phyloP scores from a whole-genome alignment of 2,888 invertebrate genomes.

The Gerris lacustris region DNA sequence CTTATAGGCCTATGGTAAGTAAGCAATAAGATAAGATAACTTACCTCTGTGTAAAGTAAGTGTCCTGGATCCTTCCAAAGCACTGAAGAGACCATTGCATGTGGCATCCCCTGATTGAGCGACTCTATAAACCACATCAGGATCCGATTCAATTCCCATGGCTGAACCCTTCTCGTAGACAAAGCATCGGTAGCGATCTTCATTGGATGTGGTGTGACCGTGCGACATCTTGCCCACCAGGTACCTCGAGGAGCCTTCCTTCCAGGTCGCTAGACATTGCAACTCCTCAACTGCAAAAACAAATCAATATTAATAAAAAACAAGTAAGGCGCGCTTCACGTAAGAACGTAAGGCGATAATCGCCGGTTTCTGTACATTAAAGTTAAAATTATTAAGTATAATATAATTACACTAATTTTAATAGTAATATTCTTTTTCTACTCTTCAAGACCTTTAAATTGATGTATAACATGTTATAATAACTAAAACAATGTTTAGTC shows the following conservation, averaged over 20 bases:
- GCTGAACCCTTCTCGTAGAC: conserved; percentile 69
- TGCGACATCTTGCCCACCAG: conserved; percentile 81
- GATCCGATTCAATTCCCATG: conserved; percentile 34
- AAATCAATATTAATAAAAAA: background rate
- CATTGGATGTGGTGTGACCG: conserved; percentile 78
- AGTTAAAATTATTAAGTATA: too few species aligned
- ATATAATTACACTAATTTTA: too few species aligned
- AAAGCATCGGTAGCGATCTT: conserved; percentile 88
- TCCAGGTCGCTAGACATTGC: conserved; percentile 84
- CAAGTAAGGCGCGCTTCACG: too few species aligned
- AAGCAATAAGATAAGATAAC: background rate
- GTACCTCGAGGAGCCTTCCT: conserved; percentile 83
- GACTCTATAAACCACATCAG: conserved; percentile 63
- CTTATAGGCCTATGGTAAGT: too few species aligned
- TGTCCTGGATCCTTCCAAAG: conserved; percentile 72
- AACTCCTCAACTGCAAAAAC: conserved; percentile 70
- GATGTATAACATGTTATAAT: too few species aligned
- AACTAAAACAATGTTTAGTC: too few species aligned
- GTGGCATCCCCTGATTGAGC: conserved; percentile 89
- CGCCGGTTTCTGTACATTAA: too few species aligned
- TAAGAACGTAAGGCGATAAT: too few species aligned
- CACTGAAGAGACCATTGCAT: conserved; percentile 82
- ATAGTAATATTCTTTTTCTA: too few species aligned
- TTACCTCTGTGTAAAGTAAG: conserved; percentile 69
- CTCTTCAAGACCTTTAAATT: too few species aligned